Conservation (phyloP, 2,113 vertebrate species). For the Protobothrops flavoviridis region DNA sequence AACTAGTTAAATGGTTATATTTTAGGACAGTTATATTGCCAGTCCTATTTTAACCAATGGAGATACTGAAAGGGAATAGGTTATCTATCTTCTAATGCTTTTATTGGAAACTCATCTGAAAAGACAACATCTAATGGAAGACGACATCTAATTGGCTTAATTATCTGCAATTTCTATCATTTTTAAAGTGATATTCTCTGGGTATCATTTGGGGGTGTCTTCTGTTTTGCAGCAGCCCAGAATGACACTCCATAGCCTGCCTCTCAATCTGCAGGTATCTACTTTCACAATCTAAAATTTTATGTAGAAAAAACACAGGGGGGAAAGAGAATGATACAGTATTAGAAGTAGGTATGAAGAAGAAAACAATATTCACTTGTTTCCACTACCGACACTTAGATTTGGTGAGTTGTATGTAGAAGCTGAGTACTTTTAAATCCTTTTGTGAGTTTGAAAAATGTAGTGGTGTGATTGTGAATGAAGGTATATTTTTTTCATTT, state of each 20-base stretch:
- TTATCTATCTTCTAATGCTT: not conserved
- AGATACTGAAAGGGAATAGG: not conserved
- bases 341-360: too few species aligned
- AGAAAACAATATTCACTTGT: too few species aligned
- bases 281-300: not conserved
- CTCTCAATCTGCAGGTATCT: not conserved
- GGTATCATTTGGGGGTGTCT: not conserved
- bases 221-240: not conserved
- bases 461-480: not conserved
- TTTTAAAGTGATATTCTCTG: not conserved
- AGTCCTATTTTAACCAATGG: not conserved
- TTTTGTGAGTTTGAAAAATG: not conserved
- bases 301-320: not conserved
- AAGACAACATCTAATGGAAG: not conserved
- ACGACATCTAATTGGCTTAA: not conserved
- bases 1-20: not conserved
- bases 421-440: not conserved
- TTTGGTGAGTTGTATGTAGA: not conserved
- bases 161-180: not conserved
- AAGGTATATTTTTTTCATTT: not conserved
- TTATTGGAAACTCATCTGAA: not conserved
- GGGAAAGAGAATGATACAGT: too few species aligned
- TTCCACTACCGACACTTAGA: too few species aligned
- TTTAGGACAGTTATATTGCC: not conserved
- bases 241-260: not conserved